Conservation (phyloP, 1,140 invertebrate species). For the Maconellicoccus hirsutus region DNA sequence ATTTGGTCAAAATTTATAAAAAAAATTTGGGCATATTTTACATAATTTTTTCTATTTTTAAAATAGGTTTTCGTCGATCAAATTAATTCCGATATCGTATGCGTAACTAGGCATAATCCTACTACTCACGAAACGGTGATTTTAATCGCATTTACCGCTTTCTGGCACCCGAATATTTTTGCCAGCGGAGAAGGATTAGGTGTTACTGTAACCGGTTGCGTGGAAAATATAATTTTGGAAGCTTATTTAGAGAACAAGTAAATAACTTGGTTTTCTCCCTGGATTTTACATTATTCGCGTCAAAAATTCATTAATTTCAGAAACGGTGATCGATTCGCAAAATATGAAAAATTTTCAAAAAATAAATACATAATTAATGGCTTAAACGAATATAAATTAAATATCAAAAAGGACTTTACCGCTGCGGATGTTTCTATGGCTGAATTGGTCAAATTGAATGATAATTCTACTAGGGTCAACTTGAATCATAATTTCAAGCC, state of each 20-base stretch:
- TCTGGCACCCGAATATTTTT: conserved; percentile 49
- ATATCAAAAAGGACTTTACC: conserved; percentile 57
- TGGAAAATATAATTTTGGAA: conserved; percentile 80
- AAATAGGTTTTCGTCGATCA: conserved; percentile 99
- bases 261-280: conserved; percentile 15
- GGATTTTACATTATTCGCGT: no score
- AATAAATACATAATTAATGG: conserved; percentile 65
- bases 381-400: conserved; percentile 58
- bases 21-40: no score
- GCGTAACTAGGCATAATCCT: conserved; percentile 87
- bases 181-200: conserved; percentile 44
- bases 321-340: conserved; percentile 28
- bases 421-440: conserved; percentile 57
- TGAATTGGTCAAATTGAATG: conserved; percentile 42
- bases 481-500: conserved; percentile 31
- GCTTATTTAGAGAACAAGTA: conserved; percentile 46
- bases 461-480: conserved; percentile 32
- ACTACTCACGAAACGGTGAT: conserved; percentile 75
- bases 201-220: conserved; percentile 68
- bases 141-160: conserved; percentile 80
- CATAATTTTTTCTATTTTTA: conserved; percentile 35
- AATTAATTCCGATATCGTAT: conserved; percentile 80
- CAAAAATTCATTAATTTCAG: conserved; percentile 29
- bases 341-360: conserved; percentile 39
- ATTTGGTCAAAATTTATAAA: no score